Conservation (phyloP, 2,797 vertebrate species). For the Coranthus polyacanthus region DNA sequence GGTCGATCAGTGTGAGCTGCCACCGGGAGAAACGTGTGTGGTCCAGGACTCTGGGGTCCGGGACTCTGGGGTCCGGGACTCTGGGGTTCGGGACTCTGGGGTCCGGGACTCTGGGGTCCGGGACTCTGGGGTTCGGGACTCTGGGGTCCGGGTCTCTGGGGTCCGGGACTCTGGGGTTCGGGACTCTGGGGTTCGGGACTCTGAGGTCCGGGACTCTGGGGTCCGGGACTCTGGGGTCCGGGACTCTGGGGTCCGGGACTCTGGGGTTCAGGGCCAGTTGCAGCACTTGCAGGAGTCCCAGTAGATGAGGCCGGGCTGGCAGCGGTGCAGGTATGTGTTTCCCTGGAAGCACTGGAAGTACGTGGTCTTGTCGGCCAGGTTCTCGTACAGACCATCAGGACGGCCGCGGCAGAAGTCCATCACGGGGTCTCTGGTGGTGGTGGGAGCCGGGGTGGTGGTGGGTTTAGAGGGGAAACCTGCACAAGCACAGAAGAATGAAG, state of each 20-base stretch:
- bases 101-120: conserved; percentile 71
- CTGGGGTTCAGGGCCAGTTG: conserved; percentile 73
- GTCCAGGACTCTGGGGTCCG: too few relatives aligned
- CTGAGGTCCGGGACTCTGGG: not conserved
- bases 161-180: conserved; percentile 31
- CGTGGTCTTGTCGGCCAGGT: conserved; percentile 66
- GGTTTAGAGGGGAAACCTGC: conserved; percentile 84
- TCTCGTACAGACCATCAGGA: conserved; percentile 81
- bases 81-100: not conserved
- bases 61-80: conserved; percentile 57
- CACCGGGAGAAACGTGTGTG: not conserved
- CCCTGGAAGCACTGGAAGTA: conserved; percentile 84
- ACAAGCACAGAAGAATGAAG: not conserved
- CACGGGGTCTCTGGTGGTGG: conserved; percentile 78
- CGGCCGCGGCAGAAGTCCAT: conserved; percentile 74
- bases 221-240: conserved; percentile 71
- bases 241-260: not conserved
- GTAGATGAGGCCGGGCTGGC: conserved; percentile 84
- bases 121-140: conserved; percentile 57
- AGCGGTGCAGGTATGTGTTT: conserved; percentile 80
- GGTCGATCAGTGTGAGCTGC: not conserved
- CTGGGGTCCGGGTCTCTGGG: too few relatives aligned
- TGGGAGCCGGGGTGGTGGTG: conserved; percentile 75
- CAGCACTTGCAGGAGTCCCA: conserved; percentile 85
- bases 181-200: too few relatives aligned